Conservation (phyloP, 1,140 invertebrate genomes). For the Nylanderia fulva region DNA sequence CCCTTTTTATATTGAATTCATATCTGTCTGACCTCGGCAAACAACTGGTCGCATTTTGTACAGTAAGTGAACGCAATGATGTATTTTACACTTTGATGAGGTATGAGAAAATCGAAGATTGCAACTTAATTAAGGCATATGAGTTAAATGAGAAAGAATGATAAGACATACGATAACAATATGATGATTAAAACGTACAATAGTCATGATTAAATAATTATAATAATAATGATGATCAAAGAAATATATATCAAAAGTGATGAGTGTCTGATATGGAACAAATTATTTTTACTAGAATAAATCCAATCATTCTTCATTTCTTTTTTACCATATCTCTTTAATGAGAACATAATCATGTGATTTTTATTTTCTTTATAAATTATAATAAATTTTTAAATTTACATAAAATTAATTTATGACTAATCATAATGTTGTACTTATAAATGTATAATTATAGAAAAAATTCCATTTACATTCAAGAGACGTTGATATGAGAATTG, state of each 20-base stretch:
- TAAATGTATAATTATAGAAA: too few relatives aligned
- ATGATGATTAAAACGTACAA: too few relatives aligned
- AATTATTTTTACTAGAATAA: not conserved
- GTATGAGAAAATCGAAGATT: not conserved
- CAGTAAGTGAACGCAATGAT: not conserved
- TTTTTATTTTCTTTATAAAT: too few relatives aligned
- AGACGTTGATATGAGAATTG: too few relatives aligned
- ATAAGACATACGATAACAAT: not conserved
- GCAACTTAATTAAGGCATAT: constrained; percentile 8
- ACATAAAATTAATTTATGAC: too few relatives aligned
- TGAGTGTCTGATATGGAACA: not conserved
- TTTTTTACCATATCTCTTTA: too few relatives aligned
- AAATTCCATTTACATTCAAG: too few relatives aligned
- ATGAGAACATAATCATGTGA: too few relatives aligned
- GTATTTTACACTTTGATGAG: constrained; percentile 2
- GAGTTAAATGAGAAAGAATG: constrained; percentile 4
- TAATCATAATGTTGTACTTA: too few relatives aligned
- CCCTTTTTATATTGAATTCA: constrained; percentile 36
- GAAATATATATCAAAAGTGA: not conserved
- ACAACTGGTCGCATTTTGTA: constrained; percentile 4
- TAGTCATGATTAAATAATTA: not conserved
- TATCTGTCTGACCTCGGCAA: not conserved
- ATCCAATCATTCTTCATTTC: not conserved
- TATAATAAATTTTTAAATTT: too few relatives aligned
- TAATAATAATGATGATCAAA: too few relatives aligned